These are phyloP conservation scores for Cataglyphis rosenhaueri DNA, from an alignment of 2,888 invertebrate genomes.

Conservation along the genomic window DNA sequence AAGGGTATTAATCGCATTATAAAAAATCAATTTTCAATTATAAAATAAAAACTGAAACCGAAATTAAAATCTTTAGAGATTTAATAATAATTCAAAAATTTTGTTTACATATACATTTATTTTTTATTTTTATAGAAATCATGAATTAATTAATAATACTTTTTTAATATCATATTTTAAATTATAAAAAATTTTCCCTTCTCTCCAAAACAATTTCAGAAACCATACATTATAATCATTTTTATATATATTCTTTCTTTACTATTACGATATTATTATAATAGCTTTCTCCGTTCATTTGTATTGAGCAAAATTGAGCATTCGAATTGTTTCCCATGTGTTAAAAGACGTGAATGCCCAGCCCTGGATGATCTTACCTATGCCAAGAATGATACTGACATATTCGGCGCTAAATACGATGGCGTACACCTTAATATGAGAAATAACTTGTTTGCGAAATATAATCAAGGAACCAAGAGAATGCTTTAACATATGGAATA, in stretches of 20 bases:
- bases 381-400: background rate
- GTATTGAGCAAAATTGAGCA: slow-evolving; percentile 6
- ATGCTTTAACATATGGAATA: background rate
- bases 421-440: background rate
- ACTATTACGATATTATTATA: background rate
- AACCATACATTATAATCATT: background rate
- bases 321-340: slow-evolving; percentile 19
- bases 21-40: background rate
- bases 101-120: background rate
- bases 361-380: background rate
- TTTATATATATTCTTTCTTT: background rate
- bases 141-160: background rate
- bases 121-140: background rate
- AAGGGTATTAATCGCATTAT: background rate
- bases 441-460: background rate
- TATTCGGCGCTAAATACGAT: slow-evolving; percentile 10
- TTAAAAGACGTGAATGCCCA: slow-evolving; percentile 43
- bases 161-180: background rate
- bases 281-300: slow-evolving; percentile 4
- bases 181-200: background rate
- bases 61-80: background rate
- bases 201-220: background rate
- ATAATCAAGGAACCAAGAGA: slow-evolving; percentile 1
- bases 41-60: background rate
- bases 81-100: background rate